Evolutionary conservation across 2,888 invertebrate genomes (phyloP).

Genomic region (Horisme vitalbata): DNA sequence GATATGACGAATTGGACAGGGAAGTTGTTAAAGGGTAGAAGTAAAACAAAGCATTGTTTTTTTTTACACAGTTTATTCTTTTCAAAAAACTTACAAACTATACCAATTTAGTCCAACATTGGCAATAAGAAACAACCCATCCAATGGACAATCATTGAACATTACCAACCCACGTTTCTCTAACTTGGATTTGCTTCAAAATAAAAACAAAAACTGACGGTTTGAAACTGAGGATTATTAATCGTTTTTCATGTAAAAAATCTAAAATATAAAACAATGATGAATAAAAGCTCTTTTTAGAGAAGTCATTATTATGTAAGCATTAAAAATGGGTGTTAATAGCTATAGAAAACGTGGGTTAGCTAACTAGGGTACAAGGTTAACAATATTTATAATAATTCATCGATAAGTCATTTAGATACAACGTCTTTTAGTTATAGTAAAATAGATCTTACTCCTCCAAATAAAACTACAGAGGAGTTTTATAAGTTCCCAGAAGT

Average conservation of each 20-base stretch:
- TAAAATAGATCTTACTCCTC: constrained; percentile 28
- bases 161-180: constrained; percentile 8
- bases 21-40: not conserved
- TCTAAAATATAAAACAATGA: too few relatives aligned
- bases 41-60: constrained; percentile 44
- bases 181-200: not conserved
- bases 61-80: constrained; percentile 65
- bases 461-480: constrained; percentile 10
- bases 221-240: too few relatives aligned
- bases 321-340: too few relatives aligned
- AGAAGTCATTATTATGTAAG: too few relatives aligned
- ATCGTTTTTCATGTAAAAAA: too few relatives aligned
- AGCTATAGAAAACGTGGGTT: constrained; percentile 12
- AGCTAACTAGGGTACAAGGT: constrained; percentile 17
- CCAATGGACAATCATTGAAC: constrained; percentile 39
- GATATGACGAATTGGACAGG: too few relatives aligned
- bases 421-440: constrained; percentile 29
- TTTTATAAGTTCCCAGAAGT: not conserved
- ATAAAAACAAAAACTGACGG: too few relatives aligned
- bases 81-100: constrained; percentile 60
- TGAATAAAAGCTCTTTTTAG: too few relatives aligned
- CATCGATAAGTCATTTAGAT: constrained; percentile 21
- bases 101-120: constrained; percentile 54
- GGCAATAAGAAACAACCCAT: constrained; percentile 63
- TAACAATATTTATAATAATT: constrained; percentile 40